A percentile compares a stretch with the other conserved stretches of the same genome.
These are phyloP conservation scores for Erethizon dorsatum DNA, from an alignment of 2,797 vertebrate genomes.

Conservation along the genomic window DNA sequence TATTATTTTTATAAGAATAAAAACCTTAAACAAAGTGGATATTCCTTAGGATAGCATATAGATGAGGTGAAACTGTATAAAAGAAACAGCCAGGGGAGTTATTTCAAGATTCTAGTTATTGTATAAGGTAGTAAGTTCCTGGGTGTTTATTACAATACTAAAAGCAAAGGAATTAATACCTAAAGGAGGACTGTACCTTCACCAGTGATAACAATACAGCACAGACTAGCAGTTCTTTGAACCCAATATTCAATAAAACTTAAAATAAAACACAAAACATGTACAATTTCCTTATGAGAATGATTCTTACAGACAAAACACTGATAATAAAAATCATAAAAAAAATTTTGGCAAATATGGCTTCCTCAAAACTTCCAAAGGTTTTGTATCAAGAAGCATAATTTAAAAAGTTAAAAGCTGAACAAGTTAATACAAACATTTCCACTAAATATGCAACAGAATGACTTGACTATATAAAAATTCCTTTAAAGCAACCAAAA, in stretches of 20 bases:
- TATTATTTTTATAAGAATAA: neutral
- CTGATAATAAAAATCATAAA: neutral
- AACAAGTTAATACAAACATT: conserved; percentile 38
- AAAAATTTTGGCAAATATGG: neutral
- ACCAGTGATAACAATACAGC: neutral
- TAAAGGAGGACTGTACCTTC: neutral
- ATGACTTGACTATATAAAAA: conserved; percentile 29
- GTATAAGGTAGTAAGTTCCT: neutral
- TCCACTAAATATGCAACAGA: neutral
- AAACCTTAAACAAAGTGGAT: neutral
- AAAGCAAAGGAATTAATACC: neutral
- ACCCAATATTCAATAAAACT: neutral
- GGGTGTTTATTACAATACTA: neutral
- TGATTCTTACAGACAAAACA: neutral
- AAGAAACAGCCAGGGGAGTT: neutral
- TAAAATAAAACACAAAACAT: neutral
- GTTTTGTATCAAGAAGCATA: neutral
- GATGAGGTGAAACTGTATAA: neutral
- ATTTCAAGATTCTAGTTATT: neutral
- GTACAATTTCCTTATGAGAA: neutral
- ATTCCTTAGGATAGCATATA: neutral
- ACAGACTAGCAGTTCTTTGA: neutral
- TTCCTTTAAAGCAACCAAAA: conserved; percentile 14
- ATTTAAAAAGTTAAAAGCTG: conserved; percentile 16
- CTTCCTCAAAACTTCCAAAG: neutral